Evolutionary conservation across 2,113 vertebrate species (phyloP).

Genomic region (Cygnus atratus): DNA sequence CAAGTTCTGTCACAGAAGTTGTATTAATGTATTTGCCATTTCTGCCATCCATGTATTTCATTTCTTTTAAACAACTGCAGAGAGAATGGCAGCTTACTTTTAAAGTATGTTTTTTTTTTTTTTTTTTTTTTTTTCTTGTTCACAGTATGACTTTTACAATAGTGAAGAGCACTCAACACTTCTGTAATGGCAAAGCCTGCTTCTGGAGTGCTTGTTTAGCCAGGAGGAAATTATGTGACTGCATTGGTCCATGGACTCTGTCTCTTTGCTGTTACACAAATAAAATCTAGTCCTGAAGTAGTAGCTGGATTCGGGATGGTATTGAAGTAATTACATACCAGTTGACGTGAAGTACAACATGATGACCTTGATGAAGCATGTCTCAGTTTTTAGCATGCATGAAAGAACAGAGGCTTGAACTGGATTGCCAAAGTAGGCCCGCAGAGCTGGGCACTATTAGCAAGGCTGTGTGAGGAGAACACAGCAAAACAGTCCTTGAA

Average conservation of each 20-base stretch:
- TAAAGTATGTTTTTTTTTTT: fast-evolving
- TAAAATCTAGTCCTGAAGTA: background rate
- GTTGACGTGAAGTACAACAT: background rate
- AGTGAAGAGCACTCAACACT: background rate
- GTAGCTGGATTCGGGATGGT: background rate
- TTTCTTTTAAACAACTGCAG: background rate
- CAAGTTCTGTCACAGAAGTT: background rate
- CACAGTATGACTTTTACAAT: background rate
- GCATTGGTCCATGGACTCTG: background rate
- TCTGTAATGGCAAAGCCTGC: background rate
- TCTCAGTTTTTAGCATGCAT: background rate
- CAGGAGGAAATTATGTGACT: background rate
- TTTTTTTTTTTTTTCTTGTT: background rate
- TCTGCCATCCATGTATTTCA: background rate
- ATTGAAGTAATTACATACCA: background rate
- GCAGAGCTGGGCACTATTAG: background rate
- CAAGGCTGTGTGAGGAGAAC: background rate
- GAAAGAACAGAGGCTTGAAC: background rate
- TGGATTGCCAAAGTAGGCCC: background rate
- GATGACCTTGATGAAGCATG: background rate
- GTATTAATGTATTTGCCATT: background rate
- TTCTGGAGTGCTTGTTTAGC: background rate
- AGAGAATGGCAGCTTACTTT: background rate
- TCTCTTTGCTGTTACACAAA: too few species aligned
- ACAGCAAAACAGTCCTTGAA: background rate